phyloP scores from a whole-genome alignment of 1,140 invertebrate species.

The Drosophila kurseongensis region DNA sequence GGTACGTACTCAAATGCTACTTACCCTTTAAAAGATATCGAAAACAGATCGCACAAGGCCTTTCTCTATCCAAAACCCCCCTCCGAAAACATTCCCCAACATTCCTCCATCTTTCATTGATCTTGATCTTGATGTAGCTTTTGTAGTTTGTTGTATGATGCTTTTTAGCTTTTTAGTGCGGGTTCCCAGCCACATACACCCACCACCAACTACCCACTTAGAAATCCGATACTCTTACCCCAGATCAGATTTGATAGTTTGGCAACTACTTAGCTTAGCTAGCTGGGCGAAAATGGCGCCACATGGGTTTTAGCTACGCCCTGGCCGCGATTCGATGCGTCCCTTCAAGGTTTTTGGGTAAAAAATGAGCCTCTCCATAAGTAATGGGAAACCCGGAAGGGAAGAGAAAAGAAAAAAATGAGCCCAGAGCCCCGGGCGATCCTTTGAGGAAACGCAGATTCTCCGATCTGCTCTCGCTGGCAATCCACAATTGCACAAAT shows the following conservation, averaged over 20 bases:
- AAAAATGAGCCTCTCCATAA: slow-evolving; percentile 10
- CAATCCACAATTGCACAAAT: slow-evolving; percentile 82
- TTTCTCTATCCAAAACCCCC: slow-evolving; percentile 13
- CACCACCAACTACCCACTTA: slow-evolving; percentile 5
- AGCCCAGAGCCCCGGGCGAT: background rate
- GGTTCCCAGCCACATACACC: slow-evolving; percentile 15
- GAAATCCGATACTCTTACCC: slow-evolving; percentile 33
- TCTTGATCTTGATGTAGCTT: slow-evolving; percentile 51
- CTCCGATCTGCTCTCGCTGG: background rate
- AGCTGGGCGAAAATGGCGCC: slow-evolving; percentile 58
- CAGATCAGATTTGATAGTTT: background rate
- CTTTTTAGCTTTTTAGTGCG: slow-evolving; percentile 52
- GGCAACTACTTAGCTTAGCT: background rate
- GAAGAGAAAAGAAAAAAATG: background rate
- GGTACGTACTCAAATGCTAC: slow-evolving; percentile 51
- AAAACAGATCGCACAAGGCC: slow-evolving; percentile 9
- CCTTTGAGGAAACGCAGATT: background rate
- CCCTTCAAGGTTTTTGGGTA: slow-evolving; percentile 21
- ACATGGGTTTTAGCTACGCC: slow-evolving; percentile 22
- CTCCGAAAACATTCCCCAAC: background rate
- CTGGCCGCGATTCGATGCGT: slow-evolving; percentile 36
- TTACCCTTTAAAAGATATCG: background rate
- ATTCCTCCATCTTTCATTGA: slow-evolving; percentile 42
- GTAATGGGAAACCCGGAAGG: slow-evolving; percentile 28
- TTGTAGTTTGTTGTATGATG: slow-evolving; percentile 57